Percentiles rank a stretch among this genome's conserved stretches.
Conservation (phyloP, 2,113 vertebrate species). For the Okapia johnstoni region DNA sequence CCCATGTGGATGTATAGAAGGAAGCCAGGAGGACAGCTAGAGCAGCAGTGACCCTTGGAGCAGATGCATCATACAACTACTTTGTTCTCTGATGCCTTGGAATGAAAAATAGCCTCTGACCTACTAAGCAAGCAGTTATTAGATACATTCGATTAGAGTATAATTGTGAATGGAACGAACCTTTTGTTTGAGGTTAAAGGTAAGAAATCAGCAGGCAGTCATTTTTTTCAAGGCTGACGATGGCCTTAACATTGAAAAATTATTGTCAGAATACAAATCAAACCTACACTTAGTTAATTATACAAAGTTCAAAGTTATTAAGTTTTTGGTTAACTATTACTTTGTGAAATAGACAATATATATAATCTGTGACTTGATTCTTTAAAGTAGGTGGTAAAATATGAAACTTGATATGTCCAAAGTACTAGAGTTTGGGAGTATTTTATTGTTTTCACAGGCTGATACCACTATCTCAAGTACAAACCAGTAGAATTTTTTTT, state of each 20-base stretch:
- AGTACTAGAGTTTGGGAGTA: not conserved
- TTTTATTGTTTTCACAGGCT: not conserved
- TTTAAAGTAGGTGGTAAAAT: not conserved
- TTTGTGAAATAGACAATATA: not conserved
- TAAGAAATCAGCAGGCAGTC: not conserved
- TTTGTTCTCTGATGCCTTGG: not conserved
- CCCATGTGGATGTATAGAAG: not conserved
- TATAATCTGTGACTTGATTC: not conserved
- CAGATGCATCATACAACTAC: not conserved
- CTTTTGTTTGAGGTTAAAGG: not conserved
- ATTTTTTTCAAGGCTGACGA: not conserved
- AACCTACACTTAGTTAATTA: not conserved
- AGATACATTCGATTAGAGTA: not conserved
- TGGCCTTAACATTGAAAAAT: not conserved
- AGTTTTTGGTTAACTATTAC: not conserved
- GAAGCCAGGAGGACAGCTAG: not conserved
- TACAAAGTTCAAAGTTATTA: not conserved
- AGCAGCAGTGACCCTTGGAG: too few species aligned
- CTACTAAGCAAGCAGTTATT: not conserved
- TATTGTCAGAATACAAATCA: not conserved
- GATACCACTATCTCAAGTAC: not conserved
- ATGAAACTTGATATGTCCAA: not conserved
- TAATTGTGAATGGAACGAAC: not conserved
- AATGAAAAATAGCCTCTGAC: not conserved
- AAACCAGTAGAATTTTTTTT: not conserved